phyloP scores from a whole-genome alignment of 2,113 vertebrate species.

The Thinocorus orbignyianus region DNA sequence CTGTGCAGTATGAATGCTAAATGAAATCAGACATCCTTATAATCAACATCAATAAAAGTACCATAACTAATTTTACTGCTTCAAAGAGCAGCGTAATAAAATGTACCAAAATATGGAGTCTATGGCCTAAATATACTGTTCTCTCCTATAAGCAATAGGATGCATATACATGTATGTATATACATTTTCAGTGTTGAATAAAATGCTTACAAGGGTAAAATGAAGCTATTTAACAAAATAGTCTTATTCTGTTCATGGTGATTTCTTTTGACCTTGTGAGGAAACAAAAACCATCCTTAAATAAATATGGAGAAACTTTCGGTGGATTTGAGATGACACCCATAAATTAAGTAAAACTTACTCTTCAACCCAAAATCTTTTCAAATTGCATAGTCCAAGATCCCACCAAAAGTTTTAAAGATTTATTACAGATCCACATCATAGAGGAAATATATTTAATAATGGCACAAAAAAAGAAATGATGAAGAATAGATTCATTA shows the following conservation, averaged over 20 bases:
- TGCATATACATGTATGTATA: neutral
- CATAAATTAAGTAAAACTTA: neutral
- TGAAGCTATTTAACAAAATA: constrained; percentile 18
- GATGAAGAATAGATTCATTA: neutral
- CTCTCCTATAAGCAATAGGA: neutral
- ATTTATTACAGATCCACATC: neutral
- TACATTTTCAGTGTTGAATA: constrained; percentile 18
- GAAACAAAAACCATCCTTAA: neutral
- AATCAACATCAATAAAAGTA: constrained; percentile 60
- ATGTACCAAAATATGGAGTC: constrained; percentile 39
- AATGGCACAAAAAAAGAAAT: neutral
- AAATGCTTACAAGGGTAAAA: constrained; percentile 57
- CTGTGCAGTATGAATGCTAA: constrained; percentile 52
- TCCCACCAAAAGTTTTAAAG: neutral
- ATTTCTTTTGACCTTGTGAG: constrained; percentile 15
- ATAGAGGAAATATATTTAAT: neutral
- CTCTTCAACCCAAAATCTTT: neutral
- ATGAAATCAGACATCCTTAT: constrained; percentile 66
- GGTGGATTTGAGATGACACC: neutral
- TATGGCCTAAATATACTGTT: neutral
- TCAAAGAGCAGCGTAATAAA: constrained; percentile 53
- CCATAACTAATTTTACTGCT: constrained; percentile 66
- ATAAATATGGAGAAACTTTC: constrained; percentile 21
- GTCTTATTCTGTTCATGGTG: neutral
- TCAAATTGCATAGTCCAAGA: neutral